These are phyloP conservation scores for Cyprinodon brontotheroides DNA, from an alignment of 2,113 vertebrate genomes.

Conservation along the genomic window DNA sequence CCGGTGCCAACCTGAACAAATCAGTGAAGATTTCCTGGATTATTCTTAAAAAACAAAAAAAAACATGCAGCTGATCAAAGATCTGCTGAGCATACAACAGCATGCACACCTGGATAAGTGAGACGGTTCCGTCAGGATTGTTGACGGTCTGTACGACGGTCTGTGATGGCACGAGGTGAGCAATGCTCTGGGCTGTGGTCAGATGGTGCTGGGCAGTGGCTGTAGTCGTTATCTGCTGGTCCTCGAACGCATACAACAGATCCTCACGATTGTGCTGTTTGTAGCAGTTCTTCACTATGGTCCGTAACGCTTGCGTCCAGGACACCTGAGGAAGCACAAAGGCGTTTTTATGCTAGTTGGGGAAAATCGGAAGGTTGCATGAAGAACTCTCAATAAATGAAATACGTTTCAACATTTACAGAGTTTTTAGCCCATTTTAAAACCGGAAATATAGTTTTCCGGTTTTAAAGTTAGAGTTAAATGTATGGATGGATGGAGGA, in stretches of 20 bases:
- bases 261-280: slow-evolving; percentile 98
- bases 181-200: slow-evolving; percentile 89
- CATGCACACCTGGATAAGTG: slow-evolving; percentile 91
- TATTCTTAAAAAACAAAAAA: not conserved
- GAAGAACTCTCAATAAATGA: not conserved
- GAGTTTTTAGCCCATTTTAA: no score
- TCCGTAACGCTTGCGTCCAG: slow-evolving; percentile 95
- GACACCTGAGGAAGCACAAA: slow-evolving; percentile 83
- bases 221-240: slow-evolving; percentile 82
- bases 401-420: no score
- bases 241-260: slow-evolving; percentile 95
- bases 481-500: no score
- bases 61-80: no score
- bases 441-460: no score
- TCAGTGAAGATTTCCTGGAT: rapidly evolving
- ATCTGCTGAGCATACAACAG: no score
- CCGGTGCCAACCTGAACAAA: slow-evolving; percentile 90
- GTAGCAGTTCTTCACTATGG: slow-evolving; percentile 99
- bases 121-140: slow-evolving; percentile 97
- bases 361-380: not conserved
- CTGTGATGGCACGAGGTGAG: slow-evolving; percentile 95
- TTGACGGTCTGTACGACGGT: slow-evolving; percentile 98
- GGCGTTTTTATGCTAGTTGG: not conserved
- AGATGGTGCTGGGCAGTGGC: slow-evolving; percentile 80
- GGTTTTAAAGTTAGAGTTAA: no score